Evolutionary conservation across 2,888 invertebrate genomes (phyloP).

Genomic region (Seladonia tumulorum): DNA sequence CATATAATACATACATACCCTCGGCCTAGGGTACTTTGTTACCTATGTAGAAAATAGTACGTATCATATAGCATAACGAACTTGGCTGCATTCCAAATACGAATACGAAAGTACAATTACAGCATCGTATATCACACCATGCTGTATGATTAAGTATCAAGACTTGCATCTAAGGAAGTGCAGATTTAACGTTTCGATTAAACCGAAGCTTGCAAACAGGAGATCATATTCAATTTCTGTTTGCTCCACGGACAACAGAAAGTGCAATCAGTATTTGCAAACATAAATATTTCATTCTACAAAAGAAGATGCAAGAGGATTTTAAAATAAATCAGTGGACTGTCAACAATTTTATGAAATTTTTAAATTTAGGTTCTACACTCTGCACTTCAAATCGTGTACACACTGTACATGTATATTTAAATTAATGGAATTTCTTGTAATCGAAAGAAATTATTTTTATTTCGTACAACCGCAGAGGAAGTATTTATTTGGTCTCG

Average conservation of each 20-base stretch:
- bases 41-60: background rate
- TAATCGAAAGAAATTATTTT: no score
- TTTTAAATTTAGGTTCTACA: no score
- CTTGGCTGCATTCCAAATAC: slow-evolving; percentile 6
- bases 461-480: no score
- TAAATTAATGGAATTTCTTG: no score
- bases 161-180: slow-evolving; percentile 1
- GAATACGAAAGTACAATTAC: slow-evolving; percentile 11
- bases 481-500: no score
- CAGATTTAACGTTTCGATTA: slow-evolving; percentile 10
- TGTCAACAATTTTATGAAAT: no score
- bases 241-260: background rate
- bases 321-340: background rate
- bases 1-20: background rate
- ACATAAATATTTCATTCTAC: background rate
- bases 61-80: slow-evolving; percentile 2
- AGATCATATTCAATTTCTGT: slow-evolving; percentile 5
- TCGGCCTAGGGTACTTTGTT: background rate
- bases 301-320: background rate
- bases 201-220: background rate
- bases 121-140: background rate
- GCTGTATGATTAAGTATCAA: slow-evolving; percentile 3
- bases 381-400: no score
- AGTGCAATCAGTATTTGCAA: background rate
- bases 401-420: no score